phyloP scores from a whole-genome alignment of 2,888 invertebrate species.

The Cerastis leucographa region DNA sequence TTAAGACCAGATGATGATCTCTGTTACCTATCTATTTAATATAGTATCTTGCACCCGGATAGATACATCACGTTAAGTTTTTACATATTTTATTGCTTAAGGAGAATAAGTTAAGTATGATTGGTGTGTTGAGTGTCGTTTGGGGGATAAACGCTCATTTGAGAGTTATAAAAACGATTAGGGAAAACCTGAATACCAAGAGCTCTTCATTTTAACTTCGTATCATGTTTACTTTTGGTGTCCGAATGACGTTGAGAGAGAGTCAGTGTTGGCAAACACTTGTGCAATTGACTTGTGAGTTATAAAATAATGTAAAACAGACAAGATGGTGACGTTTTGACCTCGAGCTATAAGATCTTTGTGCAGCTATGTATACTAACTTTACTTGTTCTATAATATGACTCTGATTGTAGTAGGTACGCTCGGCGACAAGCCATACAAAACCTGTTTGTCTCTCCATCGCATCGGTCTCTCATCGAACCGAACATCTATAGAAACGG shows the following conservation, averaged over 20 bases:
- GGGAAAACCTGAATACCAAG: slow-evolving; percentile 4
- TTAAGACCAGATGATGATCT: slow-evolving; percentile 7
- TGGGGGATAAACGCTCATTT: not conserved
- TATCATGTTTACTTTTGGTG: not conserved
- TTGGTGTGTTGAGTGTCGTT: slow-evolving; percentile 19
- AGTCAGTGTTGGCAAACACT: not conserved
- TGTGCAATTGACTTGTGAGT: not conserved
- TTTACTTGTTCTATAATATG: not conserved
- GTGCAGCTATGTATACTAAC: not conserved
- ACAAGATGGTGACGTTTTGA: not conserved
- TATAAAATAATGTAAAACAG: not conserved
- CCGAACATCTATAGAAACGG: too few relatives aligned
- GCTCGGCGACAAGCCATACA: too few relatives aligned
- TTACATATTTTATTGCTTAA: not conserved
- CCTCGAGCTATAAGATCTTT: not conserved
- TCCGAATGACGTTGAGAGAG: not conserved
- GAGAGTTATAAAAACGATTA: slow-evolving; percentile 1
- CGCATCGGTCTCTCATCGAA: too few relatives aligned
- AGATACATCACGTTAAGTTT: slow-evolving; percentile 15
- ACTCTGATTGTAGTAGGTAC: not conserved
- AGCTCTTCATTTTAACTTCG: not conserved
- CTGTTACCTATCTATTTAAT: not conserved
- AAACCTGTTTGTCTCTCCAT: too few relatives aligned
- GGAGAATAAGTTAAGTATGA: slow-evolving; percentile 23
- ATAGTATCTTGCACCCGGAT: slow-evolving; percentile 7